Evolutionary conservation across 1,140 invertebrate species (phyloP).

Genomic region (Eumaeus atala): DNA sequence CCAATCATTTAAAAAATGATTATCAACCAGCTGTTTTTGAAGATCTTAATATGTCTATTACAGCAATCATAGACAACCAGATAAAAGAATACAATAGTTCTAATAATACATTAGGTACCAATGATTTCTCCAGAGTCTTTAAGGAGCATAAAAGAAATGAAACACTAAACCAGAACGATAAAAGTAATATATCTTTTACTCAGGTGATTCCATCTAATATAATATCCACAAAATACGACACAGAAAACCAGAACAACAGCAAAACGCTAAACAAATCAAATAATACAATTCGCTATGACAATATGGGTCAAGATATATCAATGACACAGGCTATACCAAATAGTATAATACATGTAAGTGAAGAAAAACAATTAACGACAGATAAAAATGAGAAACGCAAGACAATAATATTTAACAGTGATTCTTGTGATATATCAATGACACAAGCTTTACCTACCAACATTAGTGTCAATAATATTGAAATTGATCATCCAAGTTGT

Average conservation of each 20-base stretch:
- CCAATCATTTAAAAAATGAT: background rate
- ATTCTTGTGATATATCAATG: conserved; percentile 35
- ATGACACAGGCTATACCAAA: conserved; percentile 30
- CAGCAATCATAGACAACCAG: too few species aligned
- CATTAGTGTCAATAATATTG: background rate
- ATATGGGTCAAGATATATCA: conserved; percentile 27
- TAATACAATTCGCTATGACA: conserved; percentile 29
- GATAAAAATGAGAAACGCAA: conserved; percentile 20
- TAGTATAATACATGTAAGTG: background rate
- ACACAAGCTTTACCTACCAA: conserved; percentile 35
- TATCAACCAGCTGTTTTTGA: too few species aligned
- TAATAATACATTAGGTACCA: too few species aligned
- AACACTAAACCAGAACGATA: conserved; percentile 14
- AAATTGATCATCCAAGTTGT: too few species aligned
- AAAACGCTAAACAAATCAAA: conserved; percentile 8
- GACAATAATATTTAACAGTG: conserved; percentile 33
- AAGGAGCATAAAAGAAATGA: too few species aligned
- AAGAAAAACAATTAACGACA: background rate
- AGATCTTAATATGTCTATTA: too few species aligned
- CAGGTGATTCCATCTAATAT: conserved; percentile 19
- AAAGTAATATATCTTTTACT: conserved; percentile 33
- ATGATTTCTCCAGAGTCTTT: too few species aligned
- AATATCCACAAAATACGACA: background rate
- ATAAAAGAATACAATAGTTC: too few species aligned
- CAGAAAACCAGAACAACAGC: conserved; percentile 1